Evolutionary conservation across 2,888 invertebrate species (phyloP).

Genomic region (Sthenelais limicola): DNA sequence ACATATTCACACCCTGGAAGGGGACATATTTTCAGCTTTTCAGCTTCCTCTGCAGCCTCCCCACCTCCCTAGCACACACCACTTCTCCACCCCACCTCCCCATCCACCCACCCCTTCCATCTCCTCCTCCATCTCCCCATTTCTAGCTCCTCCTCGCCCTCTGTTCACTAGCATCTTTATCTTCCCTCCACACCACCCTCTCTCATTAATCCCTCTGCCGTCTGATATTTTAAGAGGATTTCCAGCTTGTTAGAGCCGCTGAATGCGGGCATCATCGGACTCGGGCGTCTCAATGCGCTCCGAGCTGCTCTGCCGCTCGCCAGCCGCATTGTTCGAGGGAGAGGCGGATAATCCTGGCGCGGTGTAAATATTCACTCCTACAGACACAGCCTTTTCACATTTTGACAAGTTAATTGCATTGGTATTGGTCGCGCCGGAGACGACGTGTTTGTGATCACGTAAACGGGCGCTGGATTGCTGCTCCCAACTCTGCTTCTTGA

Average conservation of each 20-base stretch:
- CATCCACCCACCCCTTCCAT: too few species aligned
- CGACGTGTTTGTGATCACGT: not conserved
- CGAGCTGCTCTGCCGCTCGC: too few species aligned
- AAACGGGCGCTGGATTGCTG: too few species aligned
- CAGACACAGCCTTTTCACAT: constrained; percentile 33
- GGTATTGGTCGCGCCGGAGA: constrained; percentile 2
- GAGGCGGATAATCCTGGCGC: constrained; percentile 30
- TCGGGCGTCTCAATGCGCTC: constrained; percentile 1
- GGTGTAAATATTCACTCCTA: constrained; percentile 29
- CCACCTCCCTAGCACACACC: not conserved
- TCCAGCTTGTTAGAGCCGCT: constrained; percentile 30
- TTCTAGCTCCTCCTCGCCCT: too few species aligned
- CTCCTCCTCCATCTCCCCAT: too few species aligned
- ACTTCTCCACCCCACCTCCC: not conserved
- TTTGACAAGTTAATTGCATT: constrained; percentile 40
- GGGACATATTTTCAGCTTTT: not conserved
- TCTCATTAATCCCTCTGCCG: too few species aligned
- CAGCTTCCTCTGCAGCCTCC: not conserved
- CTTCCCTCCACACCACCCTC: too few species aligned
- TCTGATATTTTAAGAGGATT: constrained; percentile 40
- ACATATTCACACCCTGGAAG: not conserved
- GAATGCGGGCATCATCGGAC: not conserved
- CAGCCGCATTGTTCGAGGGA: constrained; percentile 1
- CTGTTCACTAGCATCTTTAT: too few species aligned
- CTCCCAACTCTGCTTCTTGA: too few species aligned